Percentiles rank a stretch among this genome's conserved stretches.
Evolutionary conservation across 2,113 vertebrate genomes (phyloP).

Genomic region (Sapajus apella): DNA sequence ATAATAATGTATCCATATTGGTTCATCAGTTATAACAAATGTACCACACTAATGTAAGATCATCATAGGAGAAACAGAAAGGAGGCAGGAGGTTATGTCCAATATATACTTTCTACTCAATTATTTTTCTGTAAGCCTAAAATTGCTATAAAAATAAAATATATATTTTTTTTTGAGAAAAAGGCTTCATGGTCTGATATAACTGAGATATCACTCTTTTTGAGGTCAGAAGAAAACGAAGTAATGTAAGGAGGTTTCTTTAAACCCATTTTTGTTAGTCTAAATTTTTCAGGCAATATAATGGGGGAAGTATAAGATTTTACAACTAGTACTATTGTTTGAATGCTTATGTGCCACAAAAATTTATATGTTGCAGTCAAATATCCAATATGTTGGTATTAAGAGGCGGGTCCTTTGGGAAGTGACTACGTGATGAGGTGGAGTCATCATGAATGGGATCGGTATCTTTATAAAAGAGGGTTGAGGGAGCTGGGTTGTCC

Average conservation of each 20-base stretch:
- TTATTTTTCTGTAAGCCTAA: background rate
- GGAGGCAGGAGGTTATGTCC: no score
- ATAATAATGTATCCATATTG: background rate
- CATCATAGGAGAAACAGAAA: background rate
- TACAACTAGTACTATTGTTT: background rate
- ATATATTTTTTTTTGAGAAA: background rate
- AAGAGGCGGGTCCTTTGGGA: background rate
- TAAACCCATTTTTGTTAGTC: background rate
- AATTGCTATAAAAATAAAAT: background rate
- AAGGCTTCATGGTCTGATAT: background rate
- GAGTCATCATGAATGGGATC: background rate
- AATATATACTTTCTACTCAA: background rate
- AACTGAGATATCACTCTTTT: background rate
- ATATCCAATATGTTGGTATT: no score
- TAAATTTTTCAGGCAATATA: background rate
- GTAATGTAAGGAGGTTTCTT: background rate
- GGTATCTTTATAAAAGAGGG: background rate
- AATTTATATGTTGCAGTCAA: background rate
- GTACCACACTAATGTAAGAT: background rate
- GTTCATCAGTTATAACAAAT: background rate
- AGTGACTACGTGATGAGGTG: background rate
- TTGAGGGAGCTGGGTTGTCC: rapidly evolving
- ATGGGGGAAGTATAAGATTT: background rate
- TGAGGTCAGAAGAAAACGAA: background rate
- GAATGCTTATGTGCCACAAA: background rate